A percentile compares a stretch with the other conserved stretches of the same genome.
phyloP scores from a whole-genome alignment of 2,113 vertebrate species.

The Zapus hudsonius region DNA sequence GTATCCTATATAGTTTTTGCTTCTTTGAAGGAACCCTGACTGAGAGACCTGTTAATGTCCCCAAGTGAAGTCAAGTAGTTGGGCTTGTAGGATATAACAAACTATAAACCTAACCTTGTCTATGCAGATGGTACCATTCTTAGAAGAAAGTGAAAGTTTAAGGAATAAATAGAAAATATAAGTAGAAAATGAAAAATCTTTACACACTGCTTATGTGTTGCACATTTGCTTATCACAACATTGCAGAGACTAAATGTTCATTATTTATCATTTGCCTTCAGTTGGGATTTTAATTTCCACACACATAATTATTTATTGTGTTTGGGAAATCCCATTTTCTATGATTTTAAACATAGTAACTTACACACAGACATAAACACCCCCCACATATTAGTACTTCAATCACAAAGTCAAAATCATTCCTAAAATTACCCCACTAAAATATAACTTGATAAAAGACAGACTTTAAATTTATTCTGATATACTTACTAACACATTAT shows the following conservation, averaged over 20 bases:
- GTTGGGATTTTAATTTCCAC: not conserved
- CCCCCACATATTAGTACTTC: not conserved
- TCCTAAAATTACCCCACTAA: not conserved
- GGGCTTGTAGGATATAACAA: not conserved
- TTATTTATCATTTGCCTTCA: not conserved
- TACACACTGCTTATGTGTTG: not conserved
- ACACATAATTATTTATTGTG: not conserved
- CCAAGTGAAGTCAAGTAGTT: not conserved
- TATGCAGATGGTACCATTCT: not conserved
- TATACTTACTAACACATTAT: not conserved
- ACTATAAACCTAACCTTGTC: not conserved
- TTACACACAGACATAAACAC: not conserved
- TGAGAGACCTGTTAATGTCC: not conserved
- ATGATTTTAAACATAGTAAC: not conserved
- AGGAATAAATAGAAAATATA: not conserved
- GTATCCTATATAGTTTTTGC: not conserved
- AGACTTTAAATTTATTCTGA: not conserved
- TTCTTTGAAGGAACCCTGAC: not conserved
- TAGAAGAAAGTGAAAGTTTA: not conserved
- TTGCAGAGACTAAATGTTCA: not conserved
- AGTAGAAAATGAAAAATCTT: not conserved
- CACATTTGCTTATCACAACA: not conserved
- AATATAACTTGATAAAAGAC: not conserved
- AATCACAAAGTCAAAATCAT: not conserved
- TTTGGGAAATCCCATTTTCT: not conserved